These are phyloP conservation scores for Pelodytes ibericus DNA, from an alignment of 2,797 vertebrate genomes.

Conservation along the genomic window DNA sequence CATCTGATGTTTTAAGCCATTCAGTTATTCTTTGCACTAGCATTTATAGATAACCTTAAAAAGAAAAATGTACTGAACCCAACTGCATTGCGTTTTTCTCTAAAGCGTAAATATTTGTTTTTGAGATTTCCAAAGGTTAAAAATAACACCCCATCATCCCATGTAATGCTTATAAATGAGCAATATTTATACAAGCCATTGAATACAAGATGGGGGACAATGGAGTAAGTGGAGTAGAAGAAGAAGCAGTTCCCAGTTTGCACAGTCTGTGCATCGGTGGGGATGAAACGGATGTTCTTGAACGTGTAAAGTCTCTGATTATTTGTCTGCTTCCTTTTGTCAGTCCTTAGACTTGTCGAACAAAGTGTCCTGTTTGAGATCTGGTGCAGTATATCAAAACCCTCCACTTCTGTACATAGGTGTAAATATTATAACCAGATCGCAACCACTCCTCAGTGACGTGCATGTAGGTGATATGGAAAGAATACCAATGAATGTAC, in stretches of 20 bases:
- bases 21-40: too few species aligned
- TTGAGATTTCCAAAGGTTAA: too few species aligned
- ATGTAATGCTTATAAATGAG: too few species aligned
- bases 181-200: too few species aligned
- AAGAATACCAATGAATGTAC: conserved; percentile 29
- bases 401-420: conserved; percentile 45
- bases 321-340: not conserved
- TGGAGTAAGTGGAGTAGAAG: too few species aligned
- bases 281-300: not conserved
- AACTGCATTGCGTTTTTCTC: too few species aligned
- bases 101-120: too few species aligned
- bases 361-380: conserved; percentile 7
- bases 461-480: conserved; percentile 39
- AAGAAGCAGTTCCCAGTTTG: not conserved
- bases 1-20: too few species aligned
- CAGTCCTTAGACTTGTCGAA: not conserved
- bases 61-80: too few species aligned
- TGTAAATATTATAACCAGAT: conserved; percentile 50
- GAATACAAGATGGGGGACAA: too few species aligned
- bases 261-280: not conserved
- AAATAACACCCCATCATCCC: too few species aligned
- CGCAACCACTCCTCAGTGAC: conserved; percentile 51
- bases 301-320: not conserved
- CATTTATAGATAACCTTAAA: too few species aligned
- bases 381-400: conserved; percentile 50